Evolutionary conservation across 2,888 invertebrate genomes (phyloP), one percentile per base, ranked within the genome.

Genomic region (Ophion ventricosus): DNA sequence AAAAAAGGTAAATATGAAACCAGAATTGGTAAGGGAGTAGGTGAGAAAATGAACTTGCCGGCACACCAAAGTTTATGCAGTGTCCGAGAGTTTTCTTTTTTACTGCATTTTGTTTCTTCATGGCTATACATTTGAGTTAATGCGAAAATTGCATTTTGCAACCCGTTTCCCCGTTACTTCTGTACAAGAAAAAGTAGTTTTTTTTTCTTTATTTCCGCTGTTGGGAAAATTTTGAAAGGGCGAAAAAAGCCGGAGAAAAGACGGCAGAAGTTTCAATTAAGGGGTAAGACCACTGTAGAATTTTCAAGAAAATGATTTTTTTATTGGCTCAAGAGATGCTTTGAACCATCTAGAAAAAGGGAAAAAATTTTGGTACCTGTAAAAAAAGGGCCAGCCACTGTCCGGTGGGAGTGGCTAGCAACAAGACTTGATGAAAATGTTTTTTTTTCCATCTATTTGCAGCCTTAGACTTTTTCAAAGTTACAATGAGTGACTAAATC

Each of bases 1-100:
- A 67, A 40, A 56, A 56, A 66, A 69, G 23, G 57, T 29, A 66
- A 59, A 80, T 75, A 40, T 61, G 43, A 40, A 43, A 3, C 7
- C 40, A 61, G 49, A 20, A 1, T 29, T 43, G 63, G 49, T 26
- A 14, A 54, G 63, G 23, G 49, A 49, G 26, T 25, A 25, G 63
- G 63, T 23, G 40, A 59, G 35, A 61, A 23, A 77, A 67, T 57
- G 29, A 82, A 82, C 64, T 49, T 35, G 25, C 40, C 17, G n/a
- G 72, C 20, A 61, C 17, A 64, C 17, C 26, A 79, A 72, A 64
- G 29, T 64, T 14, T 56, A 23, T 26, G 40, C 25, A 1, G 59
- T 49, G 26, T 25, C 25, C 49, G 49, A 49, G 20, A n/a, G 10
- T 66, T 20, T 40, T 29, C 1, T 56, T n/a, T 56, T 70, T 17